Conservation (phyloP, 2,113 vertebrate genomes). For the Machaerirhynchus nigripectus region DNA sequence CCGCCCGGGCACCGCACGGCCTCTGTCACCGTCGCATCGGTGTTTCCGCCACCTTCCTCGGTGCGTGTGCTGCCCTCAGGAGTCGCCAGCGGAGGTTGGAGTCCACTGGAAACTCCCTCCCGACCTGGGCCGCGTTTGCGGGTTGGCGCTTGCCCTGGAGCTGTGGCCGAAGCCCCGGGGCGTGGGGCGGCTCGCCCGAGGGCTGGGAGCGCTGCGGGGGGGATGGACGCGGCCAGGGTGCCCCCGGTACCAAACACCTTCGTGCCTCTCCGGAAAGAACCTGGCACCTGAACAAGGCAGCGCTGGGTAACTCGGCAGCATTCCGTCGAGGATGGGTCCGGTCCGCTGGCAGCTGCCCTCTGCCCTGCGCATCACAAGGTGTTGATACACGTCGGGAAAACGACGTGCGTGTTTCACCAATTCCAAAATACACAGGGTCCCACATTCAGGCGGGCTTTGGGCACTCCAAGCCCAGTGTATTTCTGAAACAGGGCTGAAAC, state of each 20-base stretch:
- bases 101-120: not conserved
- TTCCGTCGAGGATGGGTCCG: rapidly evolving
- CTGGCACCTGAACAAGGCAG: not conserved
- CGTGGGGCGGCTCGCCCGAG: rapidly evolving
- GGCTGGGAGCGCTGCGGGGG: not conserved
- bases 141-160: not conserved
- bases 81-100: not conserved
- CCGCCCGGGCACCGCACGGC: too few relatives aligned
- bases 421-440: not conserved
- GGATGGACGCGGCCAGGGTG: not conserved
- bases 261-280: rapidly evolving
- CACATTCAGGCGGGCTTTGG: not conserved
- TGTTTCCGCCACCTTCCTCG: not conserved
- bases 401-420: rapidly evolving
- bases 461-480: rapidly evolving
- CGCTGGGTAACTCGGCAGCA: rapidly evolving
- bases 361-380: not conserved
- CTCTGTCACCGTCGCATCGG: not conserved
- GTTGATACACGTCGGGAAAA: rapidly evolving
- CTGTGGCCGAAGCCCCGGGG: not conserved
- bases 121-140: rapidly evolving
- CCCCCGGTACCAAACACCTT: rapidly evolving
- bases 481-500: not conserved
- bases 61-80: not conserved
- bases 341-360: not conserved